Percentiles rank a stretch among this genome's conserved stretches.
phyloP scores from a whole-genome alignment of 2,888 invertebrate species.

The Microctonus hyperodae region DNA sequence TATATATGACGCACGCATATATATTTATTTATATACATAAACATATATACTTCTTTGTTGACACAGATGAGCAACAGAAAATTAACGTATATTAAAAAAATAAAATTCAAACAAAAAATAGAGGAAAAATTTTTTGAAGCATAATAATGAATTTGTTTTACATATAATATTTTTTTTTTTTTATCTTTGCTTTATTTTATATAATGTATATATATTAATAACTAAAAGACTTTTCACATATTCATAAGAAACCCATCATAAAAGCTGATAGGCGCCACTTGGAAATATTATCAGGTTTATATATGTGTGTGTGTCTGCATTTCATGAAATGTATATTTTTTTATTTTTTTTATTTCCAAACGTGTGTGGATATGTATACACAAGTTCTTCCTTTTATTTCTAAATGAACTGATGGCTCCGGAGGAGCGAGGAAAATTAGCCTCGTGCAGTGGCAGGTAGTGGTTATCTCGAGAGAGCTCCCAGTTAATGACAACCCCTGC shows the following conservation, averaged over 20 bases:
- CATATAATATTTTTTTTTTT: background rate
- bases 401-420: slow-evolving; percentile 30
- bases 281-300: no score
- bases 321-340: slow-evolving; percentile 2
- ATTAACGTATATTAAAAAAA: background rate
- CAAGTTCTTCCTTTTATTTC: slow-evolving; percentile 23
- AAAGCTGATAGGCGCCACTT: slow-evolving; percentile 58
- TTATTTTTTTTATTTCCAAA: no score
- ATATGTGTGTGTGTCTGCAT: slow-evolving; percentile 35
- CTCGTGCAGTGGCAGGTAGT: slow-evolving; percentile 61
- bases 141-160: background rate
- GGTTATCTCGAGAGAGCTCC: slow-evolving; percentile 61
- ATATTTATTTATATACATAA: background rate
- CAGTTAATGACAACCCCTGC: slow-evolving; percentile 62
- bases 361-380: slow-evolving; percentile 12
- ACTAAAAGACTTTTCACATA: slow-evolving; percentile 49
- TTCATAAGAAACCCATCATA: slow-evolving; percentile 50
- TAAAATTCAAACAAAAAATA: background rate
- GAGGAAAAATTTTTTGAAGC: background rate
- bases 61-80: background rate
- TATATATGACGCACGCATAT: no score
- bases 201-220: background rate
- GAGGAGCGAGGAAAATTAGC: slow-evolving; percentile 57
- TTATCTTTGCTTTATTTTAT: background rate
- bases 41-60: background rate